Base-by-base conservation (phyloP, 92 coral and sea anemone species). In the Muricea muricata region DNA sequence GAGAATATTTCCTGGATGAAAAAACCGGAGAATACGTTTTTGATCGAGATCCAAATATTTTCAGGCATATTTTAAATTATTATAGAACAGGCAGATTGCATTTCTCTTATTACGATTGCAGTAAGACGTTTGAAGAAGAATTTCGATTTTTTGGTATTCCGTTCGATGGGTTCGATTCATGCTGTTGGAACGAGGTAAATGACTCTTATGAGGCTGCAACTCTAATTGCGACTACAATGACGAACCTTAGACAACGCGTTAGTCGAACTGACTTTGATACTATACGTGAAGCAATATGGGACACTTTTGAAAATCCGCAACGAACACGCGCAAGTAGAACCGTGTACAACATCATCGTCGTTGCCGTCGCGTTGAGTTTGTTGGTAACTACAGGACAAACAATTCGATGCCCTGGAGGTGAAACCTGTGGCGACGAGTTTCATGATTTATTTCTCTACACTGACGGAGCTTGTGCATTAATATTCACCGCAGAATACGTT, bases 81-180 rank as follows among this genome's bases (percentile, higher is more conserved):
- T 96, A 96, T 87, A 96, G 99, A 70, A 96, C 94, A 63, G 99
- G 99, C 46, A 93, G 93, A 86, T 93, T 96, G 57, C 99, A 96
- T 80, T 96, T 92, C 88, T 97, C 98, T 32, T 92, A 95, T 21
- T 93, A 95, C 14, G 97, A 93, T 29, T 96, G 99, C 72, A 95
- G 93, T 7, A 89, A 95, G 69, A 91, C 97, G 24, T 96, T 96
- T 65, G 94, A 96, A 73, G 99, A 96, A 23, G 99, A 96, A 61
- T 90, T 96, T 0, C 47, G 73, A 13, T 96, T 93, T 80, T 96
- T 92, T 31, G 89, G 95, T 12, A 92, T 96, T 66, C 91, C 99
- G 1, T 72, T 82, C 2, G 98, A 94, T 13, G 86, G 87, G n/a
- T 70, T 94, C 18, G 94, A 92, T 6, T 75, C 93, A 31, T 96